A percentile compares a stretch with the other conserved stretches of the same genome.
Conservation (phyloP, 2,113 vertebrate species). For the Anoura caudifer region DNA sequence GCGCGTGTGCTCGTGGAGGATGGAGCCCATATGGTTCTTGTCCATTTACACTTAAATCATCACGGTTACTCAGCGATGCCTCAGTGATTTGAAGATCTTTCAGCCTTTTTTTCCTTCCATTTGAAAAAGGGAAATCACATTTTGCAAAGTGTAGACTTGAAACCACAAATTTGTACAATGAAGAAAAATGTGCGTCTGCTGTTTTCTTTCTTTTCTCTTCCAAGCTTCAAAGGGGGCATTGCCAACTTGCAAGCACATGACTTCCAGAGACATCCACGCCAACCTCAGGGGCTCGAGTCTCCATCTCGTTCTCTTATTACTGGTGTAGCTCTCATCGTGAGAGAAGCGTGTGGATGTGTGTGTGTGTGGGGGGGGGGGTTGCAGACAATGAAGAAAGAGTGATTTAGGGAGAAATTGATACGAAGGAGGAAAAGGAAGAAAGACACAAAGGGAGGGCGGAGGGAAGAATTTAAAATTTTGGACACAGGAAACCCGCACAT, state of each 20-base stretch:
- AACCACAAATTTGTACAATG: conserved; percentile 57
- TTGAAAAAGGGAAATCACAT: conserved; percentile 53
- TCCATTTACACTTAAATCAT: conserved; percentile 52
- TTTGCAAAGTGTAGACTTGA: conserved; percentile 42
- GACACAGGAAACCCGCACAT: not conserved
- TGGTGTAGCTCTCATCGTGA: rapidly evolving
- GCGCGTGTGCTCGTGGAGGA: not conserved
- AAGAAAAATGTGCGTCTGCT: conserved; percentile 28
- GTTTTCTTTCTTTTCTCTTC: conserved; percentile 37
- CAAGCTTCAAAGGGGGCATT: not conserved
- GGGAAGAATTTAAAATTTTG: not conserved
- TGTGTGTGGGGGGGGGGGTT: too few relatives aligned
- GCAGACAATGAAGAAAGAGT: not conserved
- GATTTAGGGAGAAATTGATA: not conserved
- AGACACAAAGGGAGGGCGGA: not conserved
- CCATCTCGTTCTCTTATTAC: not conserved
- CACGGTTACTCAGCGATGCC: conserved; percentile 33
- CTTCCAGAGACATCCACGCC: not conserved
- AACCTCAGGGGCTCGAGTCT: not conserved
- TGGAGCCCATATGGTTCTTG: conserved; percentile 47
- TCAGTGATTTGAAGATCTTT: conserved; percentile 4
- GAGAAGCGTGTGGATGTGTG: not conserved
- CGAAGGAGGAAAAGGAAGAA: not conserved
- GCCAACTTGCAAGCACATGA: conserved; percentile 30
- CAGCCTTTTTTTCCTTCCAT: not conserved